Percentiles rank a stretch among this genome's conserved stretches.
Conservation (phyloP, 1,140 invertebrate species). For the Rhopalosiphum maidis region DNA sequence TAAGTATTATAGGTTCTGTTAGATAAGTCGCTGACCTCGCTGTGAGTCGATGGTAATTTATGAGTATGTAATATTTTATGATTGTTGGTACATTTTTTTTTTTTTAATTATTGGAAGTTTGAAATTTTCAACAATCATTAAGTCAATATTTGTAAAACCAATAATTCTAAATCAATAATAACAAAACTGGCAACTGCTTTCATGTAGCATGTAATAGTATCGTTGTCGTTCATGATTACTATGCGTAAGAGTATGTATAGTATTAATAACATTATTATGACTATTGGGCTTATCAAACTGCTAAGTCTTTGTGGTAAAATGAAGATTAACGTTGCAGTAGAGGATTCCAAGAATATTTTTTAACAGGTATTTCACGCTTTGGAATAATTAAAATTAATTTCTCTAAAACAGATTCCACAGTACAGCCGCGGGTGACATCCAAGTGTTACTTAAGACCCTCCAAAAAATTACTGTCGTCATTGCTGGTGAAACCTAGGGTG, state of each 20-base stretch:
- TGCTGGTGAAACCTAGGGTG: background rate
- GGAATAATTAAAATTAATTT: slow-evolving; percentile 54
- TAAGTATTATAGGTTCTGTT: background rate
- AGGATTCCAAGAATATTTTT: slow-evolving; percentile 4
- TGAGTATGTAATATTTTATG: background rate
- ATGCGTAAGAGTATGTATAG: background rate
- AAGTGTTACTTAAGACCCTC: slow-evolving; percentile 53
- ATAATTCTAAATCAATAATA: background rate
- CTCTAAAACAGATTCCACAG: slow-evolving; percentile 21
- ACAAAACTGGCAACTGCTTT: background rate
- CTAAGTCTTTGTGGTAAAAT: background rate
- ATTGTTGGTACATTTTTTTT: background rate
- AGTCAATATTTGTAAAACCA: background rate
- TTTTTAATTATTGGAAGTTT: background rate
- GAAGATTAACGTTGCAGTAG: background rate
- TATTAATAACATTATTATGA: background rate
- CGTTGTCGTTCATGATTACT: background rate
- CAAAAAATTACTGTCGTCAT: slow-evolving; percentile 55
- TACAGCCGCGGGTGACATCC: slow-evolving; percentile 48
- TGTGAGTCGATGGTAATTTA: background rate
- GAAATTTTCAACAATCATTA: background rate
- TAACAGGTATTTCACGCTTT: slow-evolving; percentile 17
- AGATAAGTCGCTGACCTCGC: background rate
- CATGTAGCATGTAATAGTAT: background rate
- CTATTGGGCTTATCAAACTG: slow-evolving; percentile 19